A percentile compares a stretch with the other conserved stretches of the same genome.
These are phyloP conservation scores for Oscheius myriophilus DNA, from an alignment of 2,888 invertebrate genomes.

Conservation along the genomic window DNA sequence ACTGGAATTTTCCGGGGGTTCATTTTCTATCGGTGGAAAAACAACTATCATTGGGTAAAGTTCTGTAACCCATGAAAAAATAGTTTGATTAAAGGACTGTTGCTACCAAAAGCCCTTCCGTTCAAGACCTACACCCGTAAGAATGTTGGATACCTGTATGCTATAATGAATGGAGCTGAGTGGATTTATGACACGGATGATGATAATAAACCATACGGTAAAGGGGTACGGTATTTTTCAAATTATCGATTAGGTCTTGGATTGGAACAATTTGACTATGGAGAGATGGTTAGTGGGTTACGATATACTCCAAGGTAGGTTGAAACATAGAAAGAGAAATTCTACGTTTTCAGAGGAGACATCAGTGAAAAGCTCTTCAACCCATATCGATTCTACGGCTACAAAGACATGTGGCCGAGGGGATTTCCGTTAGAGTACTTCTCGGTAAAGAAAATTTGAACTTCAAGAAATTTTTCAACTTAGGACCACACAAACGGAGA, in stretches of 20 bases:
- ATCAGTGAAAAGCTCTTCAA: constrained; percentile 39
- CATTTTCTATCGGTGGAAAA: constrained; percentile 35
- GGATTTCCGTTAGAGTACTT: constrained; percentile 50
- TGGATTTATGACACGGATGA: constrained; percentile 45
- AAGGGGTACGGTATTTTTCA: background rate
- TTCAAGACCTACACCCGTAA: constrained; percentile 32
- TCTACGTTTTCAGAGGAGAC: constrained; percentile 12
- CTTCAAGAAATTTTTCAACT: background rate
- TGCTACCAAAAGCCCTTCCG: background rate
- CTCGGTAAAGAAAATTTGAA: background rate
- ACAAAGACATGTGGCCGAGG: constrained; percentile 45
- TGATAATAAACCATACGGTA: constrained; percentile 36
- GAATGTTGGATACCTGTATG: constrained; percentile 39
- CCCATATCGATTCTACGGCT: constrained; percentile 46
- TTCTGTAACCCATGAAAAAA: background rate
- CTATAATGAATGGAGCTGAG: constrained; percentile 36
- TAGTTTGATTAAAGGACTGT: constrained; percentile 5
- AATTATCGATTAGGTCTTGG: constrained; percentile 32
- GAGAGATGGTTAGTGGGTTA: constrained; percentile 7
- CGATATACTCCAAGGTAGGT: constrained; percentile 2
- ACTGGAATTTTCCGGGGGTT: constrained; percentile 34
- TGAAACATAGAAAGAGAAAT: too few species aligned
- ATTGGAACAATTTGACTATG: constrained; percentile 44
- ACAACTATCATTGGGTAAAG: constrained; percentile 1
- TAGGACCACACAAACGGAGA: constrained; percentile 40